Conservation (phyloP, 2,888 invertebrate species). For the Catocala nupta region DNA sequence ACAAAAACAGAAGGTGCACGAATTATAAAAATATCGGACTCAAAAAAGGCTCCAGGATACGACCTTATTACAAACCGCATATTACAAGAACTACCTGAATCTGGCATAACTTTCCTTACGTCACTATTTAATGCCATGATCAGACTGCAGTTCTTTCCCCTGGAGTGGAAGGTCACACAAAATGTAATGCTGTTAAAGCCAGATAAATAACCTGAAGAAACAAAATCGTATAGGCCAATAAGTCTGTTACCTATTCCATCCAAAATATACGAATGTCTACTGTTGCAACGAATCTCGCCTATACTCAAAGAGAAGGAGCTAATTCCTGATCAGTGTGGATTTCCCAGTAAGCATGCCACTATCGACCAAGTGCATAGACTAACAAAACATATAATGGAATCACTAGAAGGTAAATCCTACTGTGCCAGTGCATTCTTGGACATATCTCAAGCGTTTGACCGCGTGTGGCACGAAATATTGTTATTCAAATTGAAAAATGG, state of each 20-base stretch:
- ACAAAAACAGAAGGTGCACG: no score
- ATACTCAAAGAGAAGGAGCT: no score
- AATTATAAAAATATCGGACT: not conserved
- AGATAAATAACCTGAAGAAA: slow-evolving; percentile 25
- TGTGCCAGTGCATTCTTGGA: slow-evolving; percentile 4
- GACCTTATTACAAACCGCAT: slow-evolving; percentile 3
- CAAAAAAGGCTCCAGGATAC: slow-evolving; percentile 2
- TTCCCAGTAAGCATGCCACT: not conserved
- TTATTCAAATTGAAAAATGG: no score
- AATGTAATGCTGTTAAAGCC: slow-evolving; percentile 12
- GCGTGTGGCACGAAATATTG: no score
- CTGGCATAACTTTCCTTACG: slow-evolving; percentile 18
- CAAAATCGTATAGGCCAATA: no score
- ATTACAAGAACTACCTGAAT: slow-evolving; percentile 18
- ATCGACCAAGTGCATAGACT: not conserved
- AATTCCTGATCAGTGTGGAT: no score
- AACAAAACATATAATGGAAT: not conserved
- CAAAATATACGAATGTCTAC: slow-evolving; percentile 8
- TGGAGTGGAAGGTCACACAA: slow-evolving; percentile 10
- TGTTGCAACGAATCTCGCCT: no score
- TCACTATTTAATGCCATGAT: slow-evolving; percentile 4
- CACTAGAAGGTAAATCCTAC: not conserved
- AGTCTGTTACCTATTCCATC: no score
- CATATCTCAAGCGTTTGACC: no score
- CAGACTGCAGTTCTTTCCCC: not conserved